These are phyloP conservation scores for Ypsolopha scabrella DNA, from an alignment of 2,888 invertebrate species.

Conservation along the genomic window DNA sequence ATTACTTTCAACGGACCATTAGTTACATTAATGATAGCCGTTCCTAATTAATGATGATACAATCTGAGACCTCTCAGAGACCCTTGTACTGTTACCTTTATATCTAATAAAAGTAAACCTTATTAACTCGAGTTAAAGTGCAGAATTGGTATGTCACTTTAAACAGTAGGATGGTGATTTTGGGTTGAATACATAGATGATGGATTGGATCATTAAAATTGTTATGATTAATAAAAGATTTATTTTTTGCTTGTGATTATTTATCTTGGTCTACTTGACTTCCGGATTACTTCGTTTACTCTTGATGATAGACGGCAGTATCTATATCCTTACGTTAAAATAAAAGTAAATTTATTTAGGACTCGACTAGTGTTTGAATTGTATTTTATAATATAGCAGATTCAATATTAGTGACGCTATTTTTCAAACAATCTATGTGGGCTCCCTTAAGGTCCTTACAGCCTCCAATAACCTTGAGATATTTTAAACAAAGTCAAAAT, in stretches of 20 bases:
- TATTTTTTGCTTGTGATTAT: conserved; percentile 3
- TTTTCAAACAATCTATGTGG: too few relatives aligned
- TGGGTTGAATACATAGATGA: conserved; percentile 19
- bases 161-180: neutral
- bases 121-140: neutral
- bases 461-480: too few relatives aligned
- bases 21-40: conserved; percentile 33
- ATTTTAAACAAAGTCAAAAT: too few relatives aligned
- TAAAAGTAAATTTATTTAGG: too few relatives aligned
- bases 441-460: too few relatives aligned
- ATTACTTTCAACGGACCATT: conserved; percentile 11
- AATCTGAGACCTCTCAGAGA: neutral
- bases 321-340: too few relatives aligned
- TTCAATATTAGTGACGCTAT: too few relatives aligned
- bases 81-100: neutral
- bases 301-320: too few relatives aligned
- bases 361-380: too few relatives aligned
- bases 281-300: neutral
- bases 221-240: conserved; percentile 22
- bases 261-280: neutral
- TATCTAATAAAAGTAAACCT: neutral
- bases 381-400: too few relatives aligned
- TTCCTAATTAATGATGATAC: conserved; percentile 39
- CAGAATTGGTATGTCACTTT: neutral
- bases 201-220: conserved; percentile 32